Percentiles rank a stretch among this genome's conserved stretches.
These are phyloP conservation scores for Onychomys arenicola DNA, from an alignment of 2,797 vertebrate genomes.

Conservation along the genomic window DNA sequence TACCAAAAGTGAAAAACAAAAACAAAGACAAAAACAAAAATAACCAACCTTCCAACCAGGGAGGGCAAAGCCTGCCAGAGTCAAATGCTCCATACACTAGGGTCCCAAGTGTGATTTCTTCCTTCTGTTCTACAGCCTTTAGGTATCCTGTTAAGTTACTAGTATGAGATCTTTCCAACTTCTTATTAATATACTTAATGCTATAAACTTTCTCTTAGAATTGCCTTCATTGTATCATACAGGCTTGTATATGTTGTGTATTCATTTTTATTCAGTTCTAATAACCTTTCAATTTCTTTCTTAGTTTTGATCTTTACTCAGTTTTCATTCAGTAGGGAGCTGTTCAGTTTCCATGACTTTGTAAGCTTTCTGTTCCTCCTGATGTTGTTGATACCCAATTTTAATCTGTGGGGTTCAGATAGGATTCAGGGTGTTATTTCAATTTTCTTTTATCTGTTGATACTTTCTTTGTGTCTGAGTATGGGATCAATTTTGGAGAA, in stretches of 20 bases:
- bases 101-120: background rate
- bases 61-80: too few species aligned
- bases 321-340: background rate
- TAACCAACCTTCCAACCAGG: too few species aligned
- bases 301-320: background rate
- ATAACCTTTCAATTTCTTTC: background rate
- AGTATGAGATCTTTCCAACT: background rate
- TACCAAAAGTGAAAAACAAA: too few species aligned
- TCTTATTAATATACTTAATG: background rate
- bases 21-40: too few species aligned
- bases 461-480: background rate
- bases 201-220: background rate
- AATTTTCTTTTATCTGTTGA: background rate
- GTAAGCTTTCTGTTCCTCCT: background rate
- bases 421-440: background rate
- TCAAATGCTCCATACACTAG: too few species aligned
- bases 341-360: background rate
- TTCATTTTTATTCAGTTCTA: background rate
- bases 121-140: background rate
- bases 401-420: background rate
- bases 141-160: background rate
- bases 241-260: background rate
- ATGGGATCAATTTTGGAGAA: background rate
- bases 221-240: background rate
- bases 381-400: background rate